Percentiles rank a stretch among this genome's conserved stretches.
Evolutionary conservation across 2,113 vertebrate genomes (phyloP).

Genomic region (Clarias gariepinus): DNA sequence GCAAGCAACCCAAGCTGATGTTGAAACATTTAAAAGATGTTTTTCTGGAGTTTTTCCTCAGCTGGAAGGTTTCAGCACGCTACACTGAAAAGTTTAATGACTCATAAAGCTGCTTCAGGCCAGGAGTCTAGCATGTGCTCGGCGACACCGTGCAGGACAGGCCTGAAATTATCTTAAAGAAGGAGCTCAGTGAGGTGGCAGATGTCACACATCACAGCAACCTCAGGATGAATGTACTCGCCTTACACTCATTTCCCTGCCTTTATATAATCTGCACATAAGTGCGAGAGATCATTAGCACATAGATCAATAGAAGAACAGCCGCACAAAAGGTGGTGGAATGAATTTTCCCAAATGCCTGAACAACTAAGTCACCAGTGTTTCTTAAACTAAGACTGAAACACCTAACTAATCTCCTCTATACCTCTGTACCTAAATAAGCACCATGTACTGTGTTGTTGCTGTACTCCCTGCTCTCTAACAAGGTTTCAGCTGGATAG

Average conservation of each 20-base stretch:
- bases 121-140: not conserved
- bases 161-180: conserved; percentile 65
- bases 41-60: not conserved
- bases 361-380: not conserved
- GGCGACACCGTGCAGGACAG: conserved; percentile 43
- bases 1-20: not conserved
- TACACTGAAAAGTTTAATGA: not conserved
- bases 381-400: not conserved
- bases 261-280: not conserved
- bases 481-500: not conserved
- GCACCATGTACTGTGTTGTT: not conserved
- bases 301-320: not conserved
- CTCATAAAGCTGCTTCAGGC: not conserved
- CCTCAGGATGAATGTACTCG: not conserved
- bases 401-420: not conserved
- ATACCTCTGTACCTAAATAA: not conserved
- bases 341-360: not conserved
- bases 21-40: conserved; percentile 7
- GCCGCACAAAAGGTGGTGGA: not conserved
- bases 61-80: not conserved
- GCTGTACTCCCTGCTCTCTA: not conserved
- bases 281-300: not conserved
- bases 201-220: conserved; percentile 62
- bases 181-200: conserved; percentile 69
- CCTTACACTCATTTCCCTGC: not conserved